Evolutionary conservation across 2,888 invertebrate species (phyloP), one percentile per base, ranked within the genome.

Genomic region (Apodemia mormo): DNA sequence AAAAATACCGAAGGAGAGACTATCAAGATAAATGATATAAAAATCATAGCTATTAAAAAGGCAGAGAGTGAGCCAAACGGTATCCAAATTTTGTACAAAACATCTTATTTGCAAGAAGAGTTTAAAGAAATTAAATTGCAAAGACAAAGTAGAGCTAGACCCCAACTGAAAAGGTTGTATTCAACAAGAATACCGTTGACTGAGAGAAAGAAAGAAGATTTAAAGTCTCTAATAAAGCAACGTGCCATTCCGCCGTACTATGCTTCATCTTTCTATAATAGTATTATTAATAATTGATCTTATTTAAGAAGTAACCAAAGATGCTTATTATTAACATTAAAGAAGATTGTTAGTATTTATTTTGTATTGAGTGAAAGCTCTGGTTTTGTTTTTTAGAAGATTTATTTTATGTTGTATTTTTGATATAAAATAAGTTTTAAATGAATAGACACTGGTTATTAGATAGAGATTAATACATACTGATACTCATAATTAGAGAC

Each of bases 1-100:
- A 58, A 58, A 58, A 58, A 58, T 10, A 58, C 58, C 22, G 58
- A 58, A 30, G 58, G 58, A 5, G 58, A 58, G 10, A 58, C 58
- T 7, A 30, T 22, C 30, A 58, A 29, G 22, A 58, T 58, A 58
- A 30, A 30, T 58, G 58, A 58, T 22, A 14, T 58, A 58, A 14
- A 58, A 58, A 58, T 64, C 33, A 64, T 64, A 64, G 4, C 10
- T 30, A 64, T 64, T 30, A 30, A 64, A 64, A 64, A 14, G 61
- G 14, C 61, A n/a, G 54, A 54, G 2, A 22, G 22, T 22, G 54
- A 54, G n/a, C n/a, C 22, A 4, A 54, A n/a, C 2, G 54, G 54
- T 22, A 54, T 6, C 6, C 14, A n/a, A 54, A n/a, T 54, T 54
- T n/a, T n/a, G 3, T 54, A 52, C 12, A 52, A 52, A 12, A 52